Conservation (phyloP, 2,113 vertebrate genomes). For the Rousettus leschenaultii region DNA sequence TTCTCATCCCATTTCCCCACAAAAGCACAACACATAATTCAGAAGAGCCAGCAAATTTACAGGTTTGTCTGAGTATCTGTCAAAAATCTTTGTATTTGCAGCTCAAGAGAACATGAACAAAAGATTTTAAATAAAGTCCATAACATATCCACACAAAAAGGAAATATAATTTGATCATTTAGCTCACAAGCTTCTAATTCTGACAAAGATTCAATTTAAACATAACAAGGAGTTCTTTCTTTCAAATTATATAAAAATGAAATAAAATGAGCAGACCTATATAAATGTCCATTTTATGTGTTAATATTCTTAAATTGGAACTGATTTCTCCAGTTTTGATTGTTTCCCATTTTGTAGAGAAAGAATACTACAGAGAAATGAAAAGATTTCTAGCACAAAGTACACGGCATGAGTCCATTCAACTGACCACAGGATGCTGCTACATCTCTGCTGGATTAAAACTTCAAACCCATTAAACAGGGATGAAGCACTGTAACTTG, state of each 20-base stretch:
- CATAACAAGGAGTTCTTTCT: not conserved
- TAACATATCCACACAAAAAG: not conserved
- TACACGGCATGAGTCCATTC: slow-evolving; percentile 15
- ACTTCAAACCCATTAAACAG: slow-evolving; percentile 75
- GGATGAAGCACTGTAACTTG: slow-evolving; percentile 50
- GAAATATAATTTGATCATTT: not conserved
- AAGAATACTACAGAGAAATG: slow-evolving; percentile 34
- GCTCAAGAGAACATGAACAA: not conserved
- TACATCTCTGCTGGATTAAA: slow-evolving; percentile 63
- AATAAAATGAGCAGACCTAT: slow-evolving; percentile 45
- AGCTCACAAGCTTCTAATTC: not conserved
- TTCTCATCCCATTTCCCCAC: not conserved
- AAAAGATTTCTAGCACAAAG: slow-evolving; percentile 35
- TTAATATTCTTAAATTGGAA: slow-evolving; percentile 32
- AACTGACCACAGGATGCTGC: slow-evolving; percentile 69
- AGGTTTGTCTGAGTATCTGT: not conserved
- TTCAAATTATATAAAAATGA: not conserved
- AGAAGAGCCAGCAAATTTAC: not conserved
- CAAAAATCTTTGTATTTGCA: not conserved
- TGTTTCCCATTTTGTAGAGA: slow-evolving; percentile 19
- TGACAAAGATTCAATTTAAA: not conserved
- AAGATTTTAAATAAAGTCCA: not conserved
- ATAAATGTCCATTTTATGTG: slow-evolving; percentile 44
- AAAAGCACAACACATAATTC: not conserved
- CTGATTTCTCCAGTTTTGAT: not conserved